Evolutionary conservation across 2,113 vertebrate species (phyloP), one percentile per base, ranked within the genome.

Genomic region (Gorsachius goisagi): DNA sequence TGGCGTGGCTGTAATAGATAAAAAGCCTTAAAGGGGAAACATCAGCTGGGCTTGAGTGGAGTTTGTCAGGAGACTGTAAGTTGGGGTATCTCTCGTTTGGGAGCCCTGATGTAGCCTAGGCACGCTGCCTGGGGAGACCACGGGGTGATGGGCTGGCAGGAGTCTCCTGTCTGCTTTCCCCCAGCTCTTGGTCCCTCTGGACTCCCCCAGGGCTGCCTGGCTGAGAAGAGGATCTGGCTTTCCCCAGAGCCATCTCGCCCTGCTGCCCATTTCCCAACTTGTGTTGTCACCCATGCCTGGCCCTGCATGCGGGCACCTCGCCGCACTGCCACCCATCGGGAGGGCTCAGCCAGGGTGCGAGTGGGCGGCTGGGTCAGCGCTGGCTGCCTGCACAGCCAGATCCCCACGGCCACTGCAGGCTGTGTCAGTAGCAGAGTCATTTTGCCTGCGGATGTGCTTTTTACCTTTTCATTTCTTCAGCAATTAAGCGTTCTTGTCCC

Each of bases 401-500:
- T 78, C 62, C 80, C 74, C 32, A 27, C 49, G 11, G 56, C 81
- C 56, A 3, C 92, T n/a, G 76, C 32, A 9, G 88, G 59, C 93
- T 97, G 96, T 92, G 95, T 96, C 94, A 95, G 96, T 95, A 92
- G 96, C 95, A 90, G 95, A 95, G 97, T 97, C 96, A 91, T 89
- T 96, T 55, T 95, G 96, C 94, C 85, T 67, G 93, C 88, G 93
- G 97, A 97, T 97, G 96, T 97, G 94, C 96, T 97, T 97, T 97
- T 97, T 97, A 96, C 96, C 95, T 97, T 97, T 97, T 97, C 90
- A 94, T 97, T 97, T 97, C 95, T 97, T 97, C 91, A 85, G 95
- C 95, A 97, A 97, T 97, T 97, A 97, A 97, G 95, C 56, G 79
- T 95, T 96, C 97, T 97, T 96, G 91, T 97, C 97, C 92, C 96